These are phyloP conservation scores for Halcyon senegalensis DNA, from an alignment of 2,113 vertebrate genomes.

Conservation along the genomic window DNA sequence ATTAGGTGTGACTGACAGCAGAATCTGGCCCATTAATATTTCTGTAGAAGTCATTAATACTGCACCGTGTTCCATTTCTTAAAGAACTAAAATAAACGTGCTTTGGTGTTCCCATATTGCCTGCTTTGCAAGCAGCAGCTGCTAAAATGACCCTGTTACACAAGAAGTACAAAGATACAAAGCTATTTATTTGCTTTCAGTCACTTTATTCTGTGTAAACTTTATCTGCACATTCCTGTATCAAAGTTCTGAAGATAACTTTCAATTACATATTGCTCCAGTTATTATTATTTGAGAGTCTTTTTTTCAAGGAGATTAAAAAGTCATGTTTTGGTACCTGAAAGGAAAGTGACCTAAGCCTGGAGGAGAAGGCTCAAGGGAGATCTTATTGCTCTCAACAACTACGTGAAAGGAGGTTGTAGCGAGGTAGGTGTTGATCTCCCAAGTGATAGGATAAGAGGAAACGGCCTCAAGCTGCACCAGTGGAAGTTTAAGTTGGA, in stretches of 20 bases:
- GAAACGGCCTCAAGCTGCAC: neutral
- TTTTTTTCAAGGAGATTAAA: neutral
- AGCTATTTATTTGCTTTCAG: neutral
- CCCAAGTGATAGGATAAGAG: neutral
- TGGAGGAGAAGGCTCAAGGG: neutral
- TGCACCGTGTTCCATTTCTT: neutral
- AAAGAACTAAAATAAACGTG: neutral
- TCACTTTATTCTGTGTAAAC: neutral
- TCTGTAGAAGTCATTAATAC: slow-evolving; percentile 26
- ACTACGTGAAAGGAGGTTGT: neutral
- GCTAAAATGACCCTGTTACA: neutral
- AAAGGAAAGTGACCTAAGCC: neutral
- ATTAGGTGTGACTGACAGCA: slow-evolving; percentile 13
- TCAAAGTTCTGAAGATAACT: neutral
- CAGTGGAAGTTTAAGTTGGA: neutral
- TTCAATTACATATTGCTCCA: neutral
- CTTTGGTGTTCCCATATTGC: neutral
- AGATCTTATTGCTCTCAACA: neutral
- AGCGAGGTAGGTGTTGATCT: neutral
- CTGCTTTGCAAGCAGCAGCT: neutral
- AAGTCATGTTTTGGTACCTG: neutral
- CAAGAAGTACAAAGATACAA: neutral
- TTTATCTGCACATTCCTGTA: neutral
- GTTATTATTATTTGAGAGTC: neutral
- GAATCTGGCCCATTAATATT: neutral